Evolutionary conservation across 2,888 invertebrate genomes (phyloP).

Genomic region (Cephalotes varians): DNA sequence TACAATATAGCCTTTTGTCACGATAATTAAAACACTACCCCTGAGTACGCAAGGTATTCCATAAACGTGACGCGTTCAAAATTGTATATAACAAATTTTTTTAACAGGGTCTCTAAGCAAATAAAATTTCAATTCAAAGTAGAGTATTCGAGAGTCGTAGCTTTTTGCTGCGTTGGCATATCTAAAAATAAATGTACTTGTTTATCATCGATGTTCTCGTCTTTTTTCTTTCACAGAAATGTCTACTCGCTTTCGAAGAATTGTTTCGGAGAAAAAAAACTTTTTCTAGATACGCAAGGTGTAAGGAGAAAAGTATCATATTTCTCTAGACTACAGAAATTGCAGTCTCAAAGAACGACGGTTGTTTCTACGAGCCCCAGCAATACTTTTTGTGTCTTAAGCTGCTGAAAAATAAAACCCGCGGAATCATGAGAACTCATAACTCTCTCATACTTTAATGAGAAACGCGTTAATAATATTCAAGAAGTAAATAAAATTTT

Average conservation of each 20-base stretch:
- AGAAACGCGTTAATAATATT: not conserved
- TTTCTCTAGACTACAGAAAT: constrained; percentile 23
- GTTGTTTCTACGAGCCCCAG: constrained; percentile 10
- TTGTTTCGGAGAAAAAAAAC: constrained; percentile 17
- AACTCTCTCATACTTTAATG: no score
- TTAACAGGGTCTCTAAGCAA: not conserved
- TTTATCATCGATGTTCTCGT: constrained; percentile 19
- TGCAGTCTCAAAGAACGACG: constrained; percentile 24
- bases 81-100: constrained; percentile 35
- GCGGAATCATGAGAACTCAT: not conserved
- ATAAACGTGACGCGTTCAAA: constrained; percentile 24
- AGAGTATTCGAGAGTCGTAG: not conserved
- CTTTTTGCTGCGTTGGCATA: not conserved
- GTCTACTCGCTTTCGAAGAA: constrained; percentile 34
- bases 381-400: constrained; percentile 27
- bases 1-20: not conserved
- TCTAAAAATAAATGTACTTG: constrained; percentile 6
- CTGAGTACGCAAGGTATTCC: constrained; percentile 2
- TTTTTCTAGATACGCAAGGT: constrained; percentile 13
- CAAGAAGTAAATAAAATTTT: constrained; percentile 9
- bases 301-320: constrained; percentile 31
- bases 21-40: constrained; percentile 38
- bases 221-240: constrained; percentile 19
- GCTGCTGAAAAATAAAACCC: constrained; percentile 14
- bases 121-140: constrained; percentile 35